Evolutionary conservation across 1,140 invertebrate species (phyloP).

Genomic region (Mylabris phalerata): DNA sequence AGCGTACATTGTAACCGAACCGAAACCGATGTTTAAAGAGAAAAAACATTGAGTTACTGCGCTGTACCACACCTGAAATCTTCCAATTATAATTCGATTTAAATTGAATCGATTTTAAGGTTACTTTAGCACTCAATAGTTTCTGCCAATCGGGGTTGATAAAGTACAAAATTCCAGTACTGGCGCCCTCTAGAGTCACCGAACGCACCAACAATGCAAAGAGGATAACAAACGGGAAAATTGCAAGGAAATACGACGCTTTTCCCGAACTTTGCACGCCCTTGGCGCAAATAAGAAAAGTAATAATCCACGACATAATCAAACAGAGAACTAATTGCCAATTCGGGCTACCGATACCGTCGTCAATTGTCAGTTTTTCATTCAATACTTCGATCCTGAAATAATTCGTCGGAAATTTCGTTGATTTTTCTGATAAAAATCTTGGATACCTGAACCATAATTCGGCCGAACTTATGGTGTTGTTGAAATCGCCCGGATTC

Average conservation of each 20-base stretch:
- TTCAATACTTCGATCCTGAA: conserved; percentile 51
- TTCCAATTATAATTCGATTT: background rate
- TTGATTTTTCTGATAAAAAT: too few species aligned
- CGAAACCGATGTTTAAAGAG: conserved; percentile 65
- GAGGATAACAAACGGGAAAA: conserved; percentile 80
- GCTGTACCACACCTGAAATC: conserved; percentile 64
- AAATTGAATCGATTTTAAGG: background rate
- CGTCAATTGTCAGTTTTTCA: conserved; percentile 57
- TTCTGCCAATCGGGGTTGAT: conserved; percentile 57
- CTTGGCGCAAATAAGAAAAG: conserved; percentile 69
- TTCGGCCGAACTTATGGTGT: conserved; percentile 50
- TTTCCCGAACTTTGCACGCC: conserved; percentile 74
- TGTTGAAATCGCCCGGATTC: conserved; percentile 20
- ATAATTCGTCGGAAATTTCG: too few species aligned
- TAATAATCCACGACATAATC: conserved; percentile 66
- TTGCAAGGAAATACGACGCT: conserved; percentile 74
- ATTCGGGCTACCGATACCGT: conserved; percentile 66
- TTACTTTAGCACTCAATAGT: conserved; percentile 51
- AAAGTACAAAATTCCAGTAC: conserved; percentile 67
- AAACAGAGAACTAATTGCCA: conserved; percentile 73
- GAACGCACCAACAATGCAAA: conserved; percentile 66
- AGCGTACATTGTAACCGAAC: conserved; percentile 62
- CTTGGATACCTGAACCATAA: conserved; percentile 42
- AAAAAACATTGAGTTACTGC: conserved; percentile 79
- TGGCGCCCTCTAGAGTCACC: conserved; percentile 66